A percentile compares a stretch with the other conserved stretches of the same genome.
Conservation (phyloP, 2,797 vertebrate species). For the Morus bassanus region DNA sequence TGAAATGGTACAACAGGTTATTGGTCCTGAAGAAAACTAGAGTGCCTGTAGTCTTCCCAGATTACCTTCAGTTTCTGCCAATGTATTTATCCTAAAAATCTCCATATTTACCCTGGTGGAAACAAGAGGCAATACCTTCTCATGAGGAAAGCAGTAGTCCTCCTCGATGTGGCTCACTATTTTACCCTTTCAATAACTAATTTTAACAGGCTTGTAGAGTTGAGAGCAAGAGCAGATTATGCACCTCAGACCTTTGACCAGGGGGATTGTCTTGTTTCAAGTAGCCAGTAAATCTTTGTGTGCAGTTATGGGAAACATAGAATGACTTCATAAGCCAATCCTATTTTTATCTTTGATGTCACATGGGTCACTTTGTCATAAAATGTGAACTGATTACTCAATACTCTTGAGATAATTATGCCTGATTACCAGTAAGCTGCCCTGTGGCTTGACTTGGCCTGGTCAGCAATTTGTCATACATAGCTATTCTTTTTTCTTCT, state of each 20-base stretch:
- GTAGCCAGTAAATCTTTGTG: slow-evolving; percentile 9
- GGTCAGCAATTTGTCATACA: not conserved
- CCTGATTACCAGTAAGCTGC: not conserved
- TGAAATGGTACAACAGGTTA: not conserved
- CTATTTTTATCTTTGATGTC: slow-evolving; percentile 14
- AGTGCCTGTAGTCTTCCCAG: not conserved
- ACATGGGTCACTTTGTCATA: slow-evolving; percentile 21
- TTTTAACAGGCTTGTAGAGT: not conserved
- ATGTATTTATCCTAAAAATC: not conserved
- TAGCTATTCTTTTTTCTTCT: not conserved
- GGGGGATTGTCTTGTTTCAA: not conserved
- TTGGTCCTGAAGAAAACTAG: not conserved
- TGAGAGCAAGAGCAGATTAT: not conserved
- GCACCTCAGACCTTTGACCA: not conserved
- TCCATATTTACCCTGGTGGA: not conserved
- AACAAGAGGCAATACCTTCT: not conserved
- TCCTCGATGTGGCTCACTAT: not conserved
- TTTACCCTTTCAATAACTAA: not conserved
- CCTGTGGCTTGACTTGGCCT: not conserved
- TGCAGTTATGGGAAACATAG: slow-evolving; percentile 5
- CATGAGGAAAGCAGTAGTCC: fast-evolving
- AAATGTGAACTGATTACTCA: slow-evolving; percentile 43
- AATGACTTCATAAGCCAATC: slow-evolving; percentile 40
- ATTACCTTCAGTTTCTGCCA: not conserved
- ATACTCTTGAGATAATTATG: slow-evolving; percentile 28